A percentile compares a stretch with the other conserved stretches of the same genome.
Evolutionary conservation across 2,888 invertebrate species (phyloP).

Genomic region (Dynastes maya): DNA sequence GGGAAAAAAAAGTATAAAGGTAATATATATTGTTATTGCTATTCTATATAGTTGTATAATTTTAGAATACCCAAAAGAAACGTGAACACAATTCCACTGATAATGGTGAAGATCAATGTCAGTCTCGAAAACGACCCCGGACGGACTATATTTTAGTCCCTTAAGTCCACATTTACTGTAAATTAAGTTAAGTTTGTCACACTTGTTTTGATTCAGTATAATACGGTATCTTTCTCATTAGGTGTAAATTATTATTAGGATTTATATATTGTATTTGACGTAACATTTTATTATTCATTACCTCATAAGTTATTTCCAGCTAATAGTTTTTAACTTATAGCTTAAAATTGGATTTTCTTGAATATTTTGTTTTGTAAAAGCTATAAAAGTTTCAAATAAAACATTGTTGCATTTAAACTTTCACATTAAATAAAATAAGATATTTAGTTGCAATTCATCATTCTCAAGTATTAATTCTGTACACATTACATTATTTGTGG

Average conservation of each 20-base stretch:
- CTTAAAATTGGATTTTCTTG: conserved; percentile 31
- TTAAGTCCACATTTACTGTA: conserved; percentile 44
- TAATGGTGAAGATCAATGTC: conserved; percentile 62
- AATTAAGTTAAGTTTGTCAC: conserved; percentile 1
- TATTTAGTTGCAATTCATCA: too few species aligned
- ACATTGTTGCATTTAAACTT: conserved; percentile 38
- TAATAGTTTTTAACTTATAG: neutral
- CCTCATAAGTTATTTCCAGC: conserved; percentile 8
- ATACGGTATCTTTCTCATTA: conserved; percentile 37
- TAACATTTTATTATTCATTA: conserved; percentile 43
- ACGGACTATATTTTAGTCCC: conserved; percentile 60
- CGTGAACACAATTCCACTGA: conserved; percentile 65
- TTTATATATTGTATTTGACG: conserved; percentile 31
- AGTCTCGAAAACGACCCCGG: conserved; percentile 65
- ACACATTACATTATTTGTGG: too few species aligned
- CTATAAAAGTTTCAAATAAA: conserved; percentile 30
- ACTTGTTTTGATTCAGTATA: conserved; percentile 10
- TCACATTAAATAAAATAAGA: neutral
- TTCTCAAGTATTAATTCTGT: too few species aligned
- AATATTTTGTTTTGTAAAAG: conserved; percentile 28
- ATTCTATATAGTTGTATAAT: conserved; percentile 9
- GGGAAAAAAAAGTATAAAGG: conserved; percentile 88
- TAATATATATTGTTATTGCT: conserved; percentile 6
- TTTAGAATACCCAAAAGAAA: conserved; percentile 65
- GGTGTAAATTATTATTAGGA: conserved; percentile 36